These are phyloP conservation scores for Chaetophractus vellerosus DNA, from an alignment of 2,797 vertebrate genomes.

Conservation along the genomic window DNA sequence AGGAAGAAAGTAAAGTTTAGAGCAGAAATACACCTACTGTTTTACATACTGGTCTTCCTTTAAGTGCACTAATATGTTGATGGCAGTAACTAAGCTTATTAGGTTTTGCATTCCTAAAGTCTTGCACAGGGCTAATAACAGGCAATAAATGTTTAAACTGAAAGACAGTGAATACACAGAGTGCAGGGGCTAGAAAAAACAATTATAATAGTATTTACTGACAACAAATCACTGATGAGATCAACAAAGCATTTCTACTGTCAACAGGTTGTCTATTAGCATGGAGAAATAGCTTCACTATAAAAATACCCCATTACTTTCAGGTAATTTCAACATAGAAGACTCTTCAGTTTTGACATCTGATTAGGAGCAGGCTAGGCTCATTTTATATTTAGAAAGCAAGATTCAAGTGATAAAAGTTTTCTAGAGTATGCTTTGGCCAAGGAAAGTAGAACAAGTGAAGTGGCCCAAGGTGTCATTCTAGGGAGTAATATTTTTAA, in stretches of 20 bases:
- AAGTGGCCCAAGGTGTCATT: not conserved
- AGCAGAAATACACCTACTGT: not conserved
- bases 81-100: not conserved
- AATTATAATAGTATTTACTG: not conserved
- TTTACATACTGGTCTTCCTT: not conserved
- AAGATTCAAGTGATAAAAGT: not conserved
- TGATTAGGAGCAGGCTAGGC: not conserved
- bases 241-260: not conserved
- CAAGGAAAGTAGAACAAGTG: not conserved
- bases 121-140: not conserved
- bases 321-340: not conserved
- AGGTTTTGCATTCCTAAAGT: not conserved
- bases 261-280: not conserved
- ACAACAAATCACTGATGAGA: not conserved
- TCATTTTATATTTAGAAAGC: conserved; percentile 20
- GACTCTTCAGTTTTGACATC: not conserved
- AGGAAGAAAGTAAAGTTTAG: too few relatives aligned
- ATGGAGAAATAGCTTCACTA: not conserved
- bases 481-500: not conserved
- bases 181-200: not conserved
- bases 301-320: not conserved
- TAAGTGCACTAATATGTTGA: not conserved
- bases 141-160: not conserved
- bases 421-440: not conserved
- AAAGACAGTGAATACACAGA: not conserved